These are phyloP conservation scores for Myotis yumanensis DNA, from an alignment of 2,113 vertebrate species.

Conservation along the genomic window DNA sequence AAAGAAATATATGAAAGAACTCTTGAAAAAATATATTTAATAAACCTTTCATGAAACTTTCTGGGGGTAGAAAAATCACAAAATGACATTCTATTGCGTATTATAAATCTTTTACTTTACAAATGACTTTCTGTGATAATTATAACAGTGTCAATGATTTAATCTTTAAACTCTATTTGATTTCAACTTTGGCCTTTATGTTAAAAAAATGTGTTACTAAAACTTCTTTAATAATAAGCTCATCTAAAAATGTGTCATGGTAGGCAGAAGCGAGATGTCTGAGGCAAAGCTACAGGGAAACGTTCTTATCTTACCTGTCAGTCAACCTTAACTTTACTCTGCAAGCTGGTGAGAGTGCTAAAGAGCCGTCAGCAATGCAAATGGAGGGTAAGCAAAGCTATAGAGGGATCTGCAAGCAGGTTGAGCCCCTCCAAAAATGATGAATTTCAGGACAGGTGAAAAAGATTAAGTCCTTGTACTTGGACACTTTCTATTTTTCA, in stretches of 20 bases:
- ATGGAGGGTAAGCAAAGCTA: neutral
- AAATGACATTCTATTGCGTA: neutral
- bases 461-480: neutral
- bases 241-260: neutral
- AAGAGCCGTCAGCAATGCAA: neutral
- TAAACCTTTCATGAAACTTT: neutral
- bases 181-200: conserved; percentile 33
- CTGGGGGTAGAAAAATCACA: neutral
- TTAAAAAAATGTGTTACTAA: neutral
- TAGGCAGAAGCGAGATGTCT: neutral
- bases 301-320: neutral
- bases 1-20: neutral
- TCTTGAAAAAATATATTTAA: conserved; percentile 35
- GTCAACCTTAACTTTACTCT: too few species aligned
- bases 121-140: conserved; percentile 40
- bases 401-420: neutral
- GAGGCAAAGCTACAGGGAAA: neutral
- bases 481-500: neutral
- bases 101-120: conserved; percentile 25
- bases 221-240: conserved; percentile 28
- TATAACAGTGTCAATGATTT: neutral
- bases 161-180: conserved; percentile 30
- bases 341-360: neutral
- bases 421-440: neutral
- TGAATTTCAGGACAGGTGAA: neutral